A percentile compares a stretch with the other conserved stretches of the same genome.
phyloP scores from a whole-genome alignment of 2,113 vertebrate genomes.

The Herpetotheres cachinnans region DNA sequence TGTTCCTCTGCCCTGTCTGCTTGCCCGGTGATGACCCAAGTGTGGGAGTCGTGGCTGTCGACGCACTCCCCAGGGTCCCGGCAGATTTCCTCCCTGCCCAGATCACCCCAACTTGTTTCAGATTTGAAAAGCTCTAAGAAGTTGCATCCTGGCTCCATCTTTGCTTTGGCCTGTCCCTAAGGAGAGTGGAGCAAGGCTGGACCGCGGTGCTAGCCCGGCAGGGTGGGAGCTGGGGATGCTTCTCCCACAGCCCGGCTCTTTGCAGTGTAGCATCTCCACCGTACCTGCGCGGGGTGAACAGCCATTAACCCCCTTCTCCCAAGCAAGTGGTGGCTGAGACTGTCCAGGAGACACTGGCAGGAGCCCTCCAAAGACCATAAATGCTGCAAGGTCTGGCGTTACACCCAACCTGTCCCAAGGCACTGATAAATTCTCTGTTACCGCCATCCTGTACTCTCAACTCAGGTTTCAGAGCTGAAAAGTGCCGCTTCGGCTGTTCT shows the following conservation, averaged over 20 bases:
- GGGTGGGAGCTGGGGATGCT: not conserved
- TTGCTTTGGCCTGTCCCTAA: not conserved
- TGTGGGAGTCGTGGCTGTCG: not conserved
- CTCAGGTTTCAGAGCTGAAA: not conserved
- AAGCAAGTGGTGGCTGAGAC: not conserved
- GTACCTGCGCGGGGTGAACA: not conserved
- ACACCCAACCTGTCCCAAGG: not conserved
- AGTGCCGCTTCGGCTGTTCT: rapidly evolving
- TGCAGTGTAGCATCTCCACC: not conserved
- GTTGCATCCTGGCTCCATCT: not conserved
- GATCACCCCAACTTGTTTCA: not conserved
- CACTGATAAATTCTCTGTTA: not conserved
- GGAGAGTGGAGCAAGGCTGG: not conserved
- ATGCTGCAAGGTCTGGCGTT: rapidly evolving
- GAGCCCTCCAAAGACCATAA: not conserved
- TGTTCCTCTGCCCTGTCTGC: not conserved
- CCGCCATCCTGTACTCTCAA: not conserved
- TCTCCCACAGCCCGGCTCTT: not conserved
- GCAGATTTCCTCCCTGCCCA: not conserved
- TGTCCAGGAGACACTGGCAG: not conserved
- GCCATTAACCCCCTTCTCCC: too few relatives aligned
- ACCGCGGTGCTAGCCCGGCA: rapidly evolving
- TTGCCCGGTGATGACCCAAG: not conserved
- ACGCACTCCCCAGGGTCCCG: not conserved
- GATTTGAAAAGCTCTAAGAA: not conserved